phyloP scores from a whole-genome alignment of 2,113 vertebrate genomes.

The Pygathrix nemaeus region DNA sequence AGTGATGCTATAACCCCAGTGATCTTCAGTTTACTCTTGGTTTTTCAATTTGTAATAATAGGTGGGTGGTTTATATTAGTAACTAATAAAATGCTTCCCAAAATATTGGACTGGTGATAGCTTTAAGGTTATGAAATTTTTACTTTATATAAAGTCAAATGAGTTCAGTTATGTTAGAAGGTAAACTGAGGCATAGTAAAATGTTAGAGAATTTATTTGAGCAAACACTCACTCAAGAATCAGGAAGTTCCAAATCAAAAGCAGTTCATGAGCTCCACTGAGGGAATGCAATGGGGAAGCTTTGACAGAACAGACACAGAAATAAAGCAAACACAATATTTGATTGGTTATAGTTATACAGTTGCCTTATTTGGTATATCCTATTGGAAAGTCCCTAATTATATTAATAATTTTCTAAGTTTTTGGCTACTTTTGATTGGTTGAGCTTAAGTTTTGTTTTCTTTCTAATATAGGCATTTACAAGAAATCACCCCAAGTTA shows the following conservation, averaged over 20 bases:
- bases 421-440: neutral
- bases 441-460: neutral
- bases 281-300: neutral
- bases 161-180: neutral
- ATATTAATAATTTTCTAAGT: neutral
- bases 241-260: neutral
- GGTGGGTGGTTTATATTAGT: neutral
- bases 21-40: neutral
- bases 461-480: neutral
- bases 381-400: neutral
- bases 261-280: neutral
- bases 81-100: conserved; percentile 28
- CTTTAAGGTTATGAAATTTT: neutral
- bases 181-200: neutral
- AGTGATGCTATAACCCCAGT: neutral
- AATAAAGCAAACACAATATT: neutral
- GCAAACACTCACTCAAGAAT: neutral
- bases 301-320: neutral
- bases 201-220: neutral
- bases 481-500: neutral
- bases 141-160: neutral
- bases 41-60: conserved; percentile 26
- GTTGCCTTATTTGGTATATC: neutral
- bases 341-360: neutral
- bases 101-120: neutral